Evolutionary conservation across 1,140 invertebrate species (phyloP), one percentile per base, ranked within the genome.

Genomic region (Papilio glaucus): DNA sequence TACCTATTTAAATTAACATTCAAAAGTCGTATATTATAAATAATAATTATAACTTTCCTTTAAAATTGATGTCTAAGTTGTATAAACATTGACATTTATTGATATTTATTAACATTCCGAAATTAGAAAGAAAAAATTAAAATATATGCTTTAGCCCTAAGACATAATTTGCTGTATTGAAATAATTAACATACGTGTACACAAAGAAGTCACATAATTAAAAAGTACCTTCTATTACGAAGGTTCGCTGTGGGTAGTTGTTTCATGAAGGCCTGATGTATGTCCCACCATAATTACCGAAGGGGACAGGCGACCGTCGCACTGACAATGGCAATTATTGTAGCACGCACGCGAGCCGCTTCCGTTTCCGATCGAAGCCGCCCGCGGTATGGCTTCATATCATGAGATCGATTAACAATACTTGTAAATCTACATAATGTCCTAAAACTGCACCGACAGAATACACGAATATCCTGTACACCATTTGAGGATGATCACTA

Each of bases 281-380:
- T 89, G 84, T 86, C 68, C 62, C 69, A 29, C 74, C 65, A 76
- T 83, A 78, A 86, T 89, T 82, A 84, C 77, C 77, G 83, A 70
- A 75, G 72, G 71, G 77, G 80, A 73, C 77, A 79, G 69, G 62
- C 76, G 70, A 71, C 71, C 76, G 78, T 70, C 80, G 84, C 79
- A 75, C 84, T 85, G 86, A 87, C 88, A 88, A 80, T 81, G 81
- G 79, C 86, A 87, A 89, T 91, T 88, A 87, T 72, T 49, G 60
- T 74, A 78, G 74, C 72, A 72, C 78, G 80, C 86, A 85, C 84
- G 86, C 86, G 82, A 85, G 77, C 85, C 83, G 79, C 85, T 92
- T 90, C 88, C 88, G 90, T 83, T 89, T 90, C 88, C 88, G 86
- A 89, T 83, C 83, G 82, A 82, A 81, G 42, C 42, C 62, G 29